Percentiles rank a stretch among this genome's conserved stretches.
These are phyloP conservation scores for Chelonoidis abingdonii DNA, from an alignment of 2,113 vertebrate genomes.

Conservation along the genomic window DNA sequence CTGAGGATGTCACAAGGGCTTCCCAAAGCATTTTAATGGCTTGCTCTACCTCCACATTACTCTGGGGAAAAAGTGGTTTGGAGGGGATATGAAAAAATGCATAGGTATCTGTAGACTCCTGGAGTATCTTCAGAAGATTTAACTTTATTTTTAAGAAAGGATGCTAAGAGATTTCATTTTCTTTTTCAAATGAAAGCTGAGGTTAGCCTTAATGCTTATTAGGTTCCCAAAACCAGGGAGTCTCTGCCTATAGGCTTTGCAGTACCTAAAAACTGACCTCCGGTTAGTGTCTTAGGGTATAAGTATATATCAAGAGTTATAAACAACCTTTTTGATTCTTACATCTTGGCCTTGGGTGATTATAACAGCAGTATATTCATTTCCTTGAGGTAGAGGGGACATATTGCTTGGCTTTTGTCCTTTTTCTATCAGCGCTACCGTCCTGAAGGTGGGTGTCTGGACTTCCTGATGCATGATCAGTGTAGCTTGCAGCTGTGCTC, in stretches of 20 bases:
- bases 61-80: background rate
- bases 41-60: background rate
- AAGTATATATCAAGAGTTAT: background rate
- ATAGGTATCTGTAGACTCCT: background rate
- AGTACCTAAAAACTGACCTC: background rate
- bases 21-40: background rate
- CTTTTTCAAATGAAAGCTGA: background rate
- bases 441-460: background rate
- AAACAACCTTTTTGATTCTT: background rate
- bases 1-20: background rate
- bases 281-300: background rate
- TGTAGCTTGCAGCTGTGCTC: background rate
- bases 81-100: background rate
- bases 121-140: background rate
- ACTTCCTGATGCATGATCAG: background rate
- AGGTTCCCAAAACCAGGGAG: background rate
- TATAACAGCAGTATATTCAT: background rate
- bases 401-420: background rate
- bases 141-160: background rate
- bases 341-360: background rate
- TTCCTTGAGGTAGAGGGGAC: accelerated
- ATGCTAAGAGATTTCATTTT: background rate
- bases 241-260: background rate
- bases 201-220: background rate
- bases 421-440: background rate